A percentile compares a stretch with the other conserved stretches of the same genome.
These are phyloP conservation scores for Columba livia DNA, from an alignment of 2,113 vertebrate species.

Conservation along the genomic window DNA sequence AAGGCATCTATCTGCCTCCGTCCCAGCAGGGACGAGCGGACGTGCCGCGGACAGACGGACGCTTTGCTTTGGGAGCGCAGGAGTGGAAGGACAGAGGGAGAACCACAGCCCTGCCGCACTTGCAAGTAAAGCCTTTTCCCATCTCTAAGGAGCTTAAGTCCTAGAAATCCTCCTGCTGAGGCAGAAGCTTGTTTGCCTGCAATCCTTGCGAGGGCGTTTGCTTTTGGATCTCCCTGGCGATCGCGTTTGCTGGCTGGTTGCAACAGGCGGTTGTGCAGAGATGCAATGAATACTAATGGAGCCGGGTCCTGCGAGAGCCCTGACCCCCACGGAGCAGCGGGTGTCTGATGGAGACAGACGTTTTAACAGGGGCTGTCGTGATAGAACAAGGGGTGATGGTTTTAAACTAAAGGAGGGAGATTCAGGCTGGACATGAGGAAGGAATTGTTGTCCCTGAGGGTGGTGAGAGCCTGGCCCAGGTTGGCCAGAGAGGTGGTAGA, in stretches of 20 bases:
- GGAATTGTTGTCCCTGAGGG: too few relatives aligned
- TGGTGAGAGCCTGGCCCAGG: too few relatives aligned
- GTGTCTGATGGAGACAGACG: too few relatives aligned
- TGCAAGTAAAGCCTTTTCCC: background rate
- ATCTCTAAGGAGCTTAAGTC: background rate
- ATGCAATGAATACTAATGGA: background rate
- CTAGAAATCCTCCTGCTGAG: background rate
- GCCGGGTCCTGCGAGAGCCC: fast-evolving
- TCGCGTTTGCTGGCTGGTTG: background rate
- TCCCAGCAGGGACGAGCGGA: background rate
- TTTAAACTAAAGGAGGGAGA: too few relatives aligned
- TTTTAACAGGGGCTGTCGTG: too few relatives aligned
- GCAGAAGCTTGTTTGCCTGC: background rate
- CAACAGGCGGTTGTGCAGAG: background rate
- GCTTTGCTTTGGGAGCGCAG: background rate
- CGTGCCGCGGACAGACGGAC: fast-evolving
- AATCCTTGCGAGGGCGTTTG: background rate
- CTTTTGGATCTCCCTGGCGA: background rate
- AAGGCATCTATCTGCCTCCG: background rate
- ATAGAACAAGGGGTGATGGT: too few relatives aligned
- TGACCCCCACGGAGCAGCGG: background rate
- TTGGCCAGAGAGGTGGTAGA: too few relatives aligned
- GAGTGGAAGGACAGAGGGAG: background rate
- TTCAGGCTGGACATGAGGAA: too few relatives aligned
- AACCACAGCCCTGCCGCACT: fast-evolving